Evolutionary conservation across 2,113 vertebrate genomes (phyloP), one percentile per base, ranked within the genome.

Genomic region (Chloebia gouldiae): DNA sequence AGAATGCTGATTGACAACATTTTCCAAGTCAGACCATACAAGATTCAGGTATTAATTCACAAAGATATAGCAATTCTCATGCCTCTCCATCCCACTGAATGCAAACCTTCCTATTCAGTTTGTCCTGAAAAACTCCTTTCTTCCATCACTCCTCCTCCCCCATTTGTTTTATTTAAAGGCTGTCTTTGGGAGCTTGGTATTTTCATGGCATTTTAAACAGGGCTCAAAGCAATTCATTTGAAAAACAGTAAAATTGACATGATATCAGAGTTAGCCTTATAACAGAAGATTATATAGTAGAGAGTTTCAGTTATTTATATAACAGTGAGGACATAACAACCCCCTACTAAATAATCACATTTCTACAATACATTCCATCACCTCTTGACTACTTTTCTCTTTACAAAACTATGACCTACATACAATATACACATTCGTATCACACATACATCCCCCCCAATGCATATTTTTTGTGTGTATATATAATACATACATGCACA

Each of bases 191-290:
- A 98, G 95, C 87, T 96, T 96, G 90, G 82, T 96, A 94, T 96
- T 98, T 97, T 97, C 91, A 92, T 93, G 95, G 95, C 95, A 97
- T 96, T 97, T 98, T 97, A 97, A 97, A 97, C 61, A 96, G 47
- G 95, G 91, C 83, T 83, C 95, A 96, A 92, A 85, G 80, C 73
- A 96, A 97, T 61, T 97, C 64, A 97, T 96, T 95, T 77, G 88
- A 86, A 81, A 91, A 97, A 75, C 87, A 95, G 94, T 69, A 90
- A 97, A 97, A 97, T 61, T 87, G 83, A 97, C 96, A 95, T 97
- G 97, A 98, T 98, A 98, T 97, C 97, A 98, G 98, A 98, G 92
- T 96, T 97, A 97, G 98, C 97, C 98, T 98, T 98, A 97, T 96
- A 98, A 97, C 94, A 97, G 77, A 95, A 96, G 75, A 97, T 86